Base-by-base conservation (phyloP, 2,797 vertebrate genomes). In the Gila robusta region DNA sequence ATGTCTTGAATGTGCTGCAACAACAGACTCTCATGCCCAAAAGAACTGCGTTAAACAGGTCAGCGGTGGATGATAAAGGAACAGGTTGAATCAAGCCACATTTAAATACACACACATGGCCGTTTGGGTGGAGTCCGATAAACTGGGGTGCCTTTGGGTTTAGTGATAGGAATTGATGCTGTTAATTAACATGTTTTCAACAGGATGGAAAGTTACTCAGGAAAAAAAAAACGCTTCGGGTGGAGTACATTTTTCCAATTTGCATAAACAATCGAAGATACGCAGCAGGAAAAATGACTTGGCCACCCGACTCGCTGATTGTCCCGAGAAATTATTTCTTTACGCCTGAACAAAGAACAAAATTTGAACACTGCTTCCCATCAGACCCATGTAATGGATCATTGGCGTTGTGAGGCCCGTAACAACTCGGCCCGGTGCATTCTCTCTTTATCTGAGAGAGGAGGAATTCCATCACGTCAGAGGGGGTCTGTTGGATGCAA, bases 1-100 rank as follows among this genome's bases (percentile, higher is more conserved):
- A 96, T 96, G 94, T 89, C 83, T 90, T 93, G 91, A 93, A 95
- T 95, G 91, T 62, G 89, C 92, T 94, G 94, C 89, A 95, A 93
- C 92, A 95, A 95, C 94, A 95, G 88, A 72, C 90, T 83, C 35
- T 66, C 90, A 89, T 91, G 87, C 90, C 90, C 92, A 78, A 87
- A 90, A 93, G 93, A 93, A 91, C 90, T 83, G 82, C 82, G 91
- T 94, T 93, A 87, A 86, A 90, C 83, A 88, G 88, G 92, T 91
- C 90, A 91, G 32, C 73, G 92, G 91, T 92, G 88, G 90, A 92
- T 88, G 91, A 92, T 91, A 90, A 93, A 93, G 93, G 89, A 93
- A 91, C 83, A 91, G 87, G 89, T 92, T 91, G 89, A 92, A 88
- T 88, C 88, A 88, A 92, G 87, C 86, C 84, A 89, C 83, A 88